Evolutionary conservation across 2,797 vertebrate genomes (phyloP).

Genomic region (Crocidura indochinensis): DNA sequence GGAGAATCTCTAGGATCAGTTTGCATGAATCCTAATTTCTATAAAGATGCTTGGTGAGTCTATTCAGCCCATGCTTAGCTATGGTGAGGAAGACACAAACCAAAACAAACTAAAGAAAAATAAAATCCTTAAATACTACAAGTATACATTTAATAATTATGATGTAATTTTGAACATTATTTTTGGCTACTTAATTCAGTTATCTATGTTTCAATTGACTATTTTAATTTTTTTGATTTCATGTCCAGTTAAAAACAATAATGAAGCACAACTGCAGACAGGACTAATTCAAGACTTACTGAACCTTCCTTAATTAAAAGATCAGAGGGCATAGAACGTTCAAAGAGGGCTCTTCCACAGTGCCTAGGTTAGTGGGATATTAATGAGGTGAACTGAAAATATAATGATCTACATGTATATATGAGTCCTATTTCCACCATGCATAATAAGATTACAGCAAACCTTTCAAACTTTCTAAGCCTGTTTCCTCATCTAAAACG

Average conservation of each 20-base stretch:
- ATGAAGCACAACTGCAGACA: background rate
- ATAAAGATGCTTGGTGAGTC: background rate
- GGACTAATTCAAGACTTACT: background rate
- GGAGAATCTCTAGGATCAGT: background rate
- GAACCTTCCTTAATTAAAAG: background rate
- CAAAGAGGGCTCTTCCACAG: too few species aligned
- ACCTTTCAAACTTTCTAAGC: background rate
- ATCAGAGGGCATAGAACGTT: too few species aligned
- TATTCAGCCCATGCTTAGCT: too few species aligned
- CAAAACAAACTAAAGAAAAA: slow-evolving; percentile 1
- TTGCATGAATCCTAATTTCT: background rate
- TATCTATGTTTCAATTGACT: background rate
- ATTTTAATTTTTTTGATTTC: background rate
- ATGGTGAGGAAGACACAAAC: background rate
- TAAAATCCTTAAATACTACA: background rate
- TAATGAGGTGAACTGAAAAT: background rate
- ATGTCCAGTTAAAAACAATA: background rate
- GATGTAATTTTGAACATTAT: slow-evolving; percentile 31
- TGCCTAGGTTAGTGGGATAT: too few species aligned
- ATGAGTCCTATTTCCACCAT: background rate
- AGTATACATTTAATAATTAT: background rate
- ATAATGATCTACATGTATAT: background rate
- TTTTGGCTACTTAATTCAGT: background rate
- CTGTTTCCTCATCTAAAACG: background rate
- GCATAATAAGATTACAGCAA: background rate